Evolutionary conservation across 2,113 vertebrate species (phyloP), one percentile per base, ranked within the genome.

Genomic region (Argyrosomus japonicus): DNA sequence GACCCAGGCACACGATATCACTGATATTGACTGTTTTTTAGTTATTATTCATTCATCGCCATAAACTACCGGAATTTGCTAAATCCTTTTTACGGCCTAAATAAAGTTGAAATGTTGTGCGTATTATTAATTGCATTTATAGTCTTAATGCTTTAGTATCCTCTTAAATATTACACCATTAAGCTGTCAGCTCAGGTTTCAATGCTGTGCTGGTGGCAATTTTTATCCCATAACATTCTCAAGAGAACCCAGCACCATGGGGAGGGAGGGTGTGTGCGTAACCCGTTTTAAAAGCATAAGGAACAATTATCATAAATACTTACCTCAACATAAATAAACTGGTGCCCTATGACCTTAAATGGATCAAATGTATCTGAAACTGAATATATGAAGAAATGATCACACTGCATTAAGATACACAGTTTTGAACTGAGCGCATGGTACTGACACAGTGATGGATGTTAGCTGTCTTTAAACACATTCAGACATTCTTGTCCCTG

Each of bases 101-200:
- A 21, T 53, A 71, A 32, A 74, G 18, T 14, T 14, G 36, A 23
- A 14, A 4, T 19, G 17, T 27, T 69, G 57, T n/a, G 51, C 0
- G 6, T 21, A 50, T 48, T 57, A 65, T 53, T 2, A 74, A 50
- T 50, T 75, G 18, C 6, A 75, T 60, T 21, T 40, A 5, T 32
- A 60, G 61, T 29, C 19, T 56, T 23, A 57, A 5, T 18, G 10
- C n/a, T 50, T 58, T 50, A 58, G 19, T 79, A 23, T 50, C 14
- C 18, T 50, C 51, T 62, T 68, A 57, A 18, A 62, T 29, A 48
- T 80, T 17, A 45, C 29, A 54, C 43, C 57, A 36, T 87, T 21
- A 60, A 60, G 43, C 68, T 77, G 75, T 77, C 68, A 71, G 58
- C 71, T 82, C 73, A 47, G 69, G 70, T 84, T 48, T 84, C 75